Percentiles rank a stretch among this genome's conserved stretches.
Evolutionary conservation across 1,140 invertebrate genomes (phyloP).

Genomic region (Pteromalus puparum): DNA sequence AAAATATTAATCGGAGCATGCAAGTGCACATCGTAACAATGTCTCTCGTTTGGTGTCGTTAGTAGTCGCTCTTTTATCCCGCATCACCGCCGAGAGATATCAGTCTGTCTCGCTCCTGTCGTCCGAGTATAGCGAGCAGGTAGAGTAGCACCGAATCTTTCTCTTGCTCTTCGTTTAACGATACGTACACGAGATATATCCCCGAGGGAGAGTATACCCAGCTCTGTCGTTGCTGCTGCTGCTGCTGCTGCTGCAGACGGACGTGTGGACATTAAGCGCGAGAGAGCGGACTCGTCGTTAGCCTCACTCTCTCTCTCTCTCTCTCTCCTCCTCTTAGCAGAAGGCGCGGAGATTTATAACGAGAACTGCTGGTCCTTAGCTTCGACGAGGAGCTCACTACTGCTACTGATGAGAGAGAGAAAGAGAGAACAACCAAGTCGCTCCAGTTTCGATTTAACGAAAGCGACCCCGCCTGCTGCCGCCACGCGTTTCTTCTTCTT

Average conservation of each 20-base stretch:
- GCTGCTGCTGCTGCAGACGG: not conserved
- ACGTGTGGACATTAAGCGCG: slow-evolving; percentile 33
- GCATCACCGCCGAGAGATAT: not conserved
- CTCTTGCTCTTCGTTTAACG: not conserved
- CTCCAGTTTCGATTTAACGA: slow-evolving; percentile 31
- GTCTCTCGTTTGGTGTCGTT: too few relatives aligned
- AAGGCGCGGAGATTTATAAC: slow-evolving; percentile 23
- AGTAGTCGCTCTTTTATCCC: too few relatives aligned
- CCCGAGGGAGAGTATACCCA: not conserved
- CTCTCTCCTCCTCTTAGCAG: not conserved
- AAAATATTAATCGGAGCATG: too few relatives aligned
- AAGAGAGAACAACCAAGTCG: not conserved
- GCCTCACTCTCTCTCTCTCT: not conserved
- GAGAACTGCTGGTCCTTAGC: slow-evolving; percentile 3
- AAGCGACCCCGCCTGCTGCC: not conserved
- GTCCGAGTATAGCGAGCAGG: not conserved
- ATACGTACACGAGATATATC: not conserved
- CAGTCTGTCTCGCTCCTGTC: too few relatives aligned
- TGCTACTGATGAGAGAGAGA: not conserved
- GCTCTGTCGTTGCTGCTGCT: too few relatives aligned
- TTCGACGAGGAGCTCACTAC: not conserved
- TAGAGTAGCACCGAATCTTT: not conserved
- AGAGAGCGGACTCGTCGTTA: slow-evolving; percentile 45
- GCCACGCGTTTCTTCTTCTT: not conserved
- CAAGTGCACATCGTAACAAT: too few relatives aligned